These are phyloP conservation scores for Apostichopus parvimensis DNA, from an alignment of 35 echinoderm and acorn worm genomes.

Conservation along the genomic window DNA sequence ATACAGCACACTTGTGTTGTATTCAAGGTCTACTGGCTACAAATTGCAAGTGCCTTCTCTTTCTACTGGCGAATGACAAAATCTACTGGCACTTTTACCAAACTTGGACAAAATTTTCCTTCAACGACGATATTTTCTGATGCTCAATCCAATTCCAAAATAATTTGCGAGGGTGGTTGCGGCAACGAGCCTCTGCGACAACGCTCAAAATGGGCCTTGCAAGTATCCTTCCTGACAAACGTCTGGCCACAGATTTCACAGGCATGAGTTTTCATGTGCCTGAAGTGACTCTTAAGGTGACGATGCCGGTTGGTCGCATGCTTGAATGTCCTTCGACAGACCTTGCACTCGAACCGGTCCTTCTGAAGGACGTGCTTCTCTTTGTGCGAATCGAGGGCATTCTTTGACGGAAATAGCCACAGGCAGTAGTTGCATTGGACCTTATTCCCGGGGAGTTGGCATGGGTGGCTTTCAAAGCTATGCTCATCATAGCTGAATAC, in stretches of 20 bases:
- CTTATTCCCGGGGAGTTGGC: slow-evolving; percentile 18
- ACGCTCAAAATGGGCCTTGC: neutral
- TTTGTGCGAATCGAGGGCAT: neutral
- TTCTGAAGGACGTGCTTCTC: slow-evolving; percentile 1
- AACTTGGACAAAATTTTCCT: too few relatives aligned
- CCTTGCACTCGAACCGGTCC: slow-evolving; percentile 27
- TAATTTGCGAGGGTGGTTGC: neutral
- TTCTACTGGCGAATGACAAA: too few relatives aligned
- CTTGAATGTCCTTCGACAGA: slow-evolving; percentile 25
- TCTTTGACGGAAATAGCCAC: neutral
- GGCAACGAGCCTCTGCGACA: neutral
- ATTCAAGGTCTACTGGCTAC: too few relatives aligned
- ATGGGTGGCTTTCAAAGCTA: slow-evolving; percentile 29
- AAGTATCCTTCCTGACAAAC: slow-evolving; percentile 32
- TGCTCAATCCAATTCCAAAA: neutral
- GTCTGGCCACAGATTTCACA: slow-evolving; percentile 27
- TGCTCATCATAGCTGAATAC: slow-evolving; percentile 28
- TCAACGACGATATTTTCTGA: too few relatives aligned
- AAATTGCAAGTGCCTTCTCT: too few relatives aligned
- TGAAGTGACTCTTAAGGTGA: slow-evolving; percentile 38
- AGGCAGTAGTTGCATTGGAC: slow-evolving; percentile 25
- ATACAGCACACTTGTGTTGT: too few relatives aligned
- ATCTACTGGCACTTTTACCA: too few relatives aligned
- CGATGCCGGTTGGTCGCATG: slow-evolving; percentile 24
- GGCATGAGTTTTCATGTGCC: slow-evolving; percentile 6